Evolutionary conservation across 2,113 vertebrate genomes (phyloP).

Genomic region (Heloderma charlesbogerti): DNA sequence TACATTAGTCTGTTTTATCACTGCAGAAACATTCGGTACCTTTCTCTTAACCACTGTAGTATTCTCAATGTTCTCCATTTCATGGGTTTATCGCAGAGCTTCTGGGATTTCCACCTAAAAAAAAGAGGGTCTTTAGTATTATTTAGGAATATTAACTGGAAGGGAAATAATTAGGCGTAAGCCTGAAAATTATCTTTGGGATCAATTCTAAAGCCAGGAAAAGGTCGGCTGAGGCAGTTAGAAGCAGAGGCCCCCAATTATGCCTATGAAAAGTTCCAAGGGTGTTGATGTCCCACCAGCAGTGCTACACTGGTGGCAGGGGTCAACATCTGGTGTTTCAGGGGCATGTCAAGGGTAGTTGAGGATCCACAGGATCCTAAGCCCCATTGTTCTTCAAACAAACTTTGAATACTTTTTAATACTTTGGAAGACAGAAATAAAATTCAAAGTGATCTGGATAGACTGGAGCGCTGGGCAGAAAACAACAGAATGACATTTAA

Average conservation of each 20-base stretch:
- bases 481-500: too few relatives aligned
- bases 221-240: neutral
- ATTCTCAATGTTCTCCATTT: slow-evolving; percentile 35
- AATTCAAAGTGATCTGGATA: too few relatives aligned
- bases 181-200: neutral
- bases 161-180: neutral
- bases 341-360: too few relatives aligned
- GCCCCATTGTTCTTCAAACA: too few relatives aligned
- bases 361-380: too few relatives aligned
- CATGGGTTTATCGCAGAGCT: slow-evolving; percentile 74
- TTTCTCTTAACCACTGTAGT: slow-evolving; percentile 35
- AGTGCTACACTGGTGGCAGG: too few relatives aligned
- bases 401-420: too few relatives aligned
- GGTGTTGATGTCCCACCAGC: too few relatives aligned
- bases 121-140: slow-evolving; percentile 50
- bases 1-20: slow-evolving; percentile 62
- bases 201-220: neutral
- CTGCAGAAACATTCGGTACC: slow-evolving; percentile 42
- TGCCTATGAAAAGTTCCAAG: neutral
- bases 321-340: too few relatives aligned
- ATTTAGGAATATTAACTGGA: slow-evolving; percentile 29
- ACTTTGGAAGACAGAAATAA: too few relatives aligned
- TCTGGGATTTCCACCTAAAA: slow-evolving; percentile 84
- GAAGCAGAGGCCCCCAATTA: neutral
- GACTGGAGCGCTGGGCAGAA: too few relatives aligned